A percentile compares a stretch with the other conserved stretches of the same genome.
Conservation (phyloP, 2,797 vertebrate genomes). For the Pitangus sulphuratus region DNA sequence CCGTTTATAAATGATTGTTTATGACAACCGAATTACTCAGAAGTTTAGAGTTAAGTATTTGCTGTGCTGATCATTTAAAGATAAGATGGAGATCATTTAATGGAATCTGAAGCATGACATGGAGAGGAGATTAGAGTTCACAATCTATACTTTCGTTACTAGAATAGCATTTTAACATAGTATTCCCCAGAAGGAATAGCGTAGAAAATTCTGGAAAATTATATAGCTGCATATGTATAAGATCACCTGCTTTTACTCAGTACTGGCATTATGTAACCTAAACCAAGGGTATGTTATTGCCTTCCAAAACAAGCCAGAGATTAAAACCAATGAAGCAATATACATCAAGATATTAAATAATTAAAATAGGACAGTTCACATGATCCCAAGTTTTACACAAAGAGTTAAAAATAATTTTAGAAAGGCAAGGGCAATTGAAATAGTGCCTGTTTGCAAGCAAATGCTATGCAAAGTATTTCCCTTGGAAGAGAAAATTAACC, state of each 20-base stretch:
- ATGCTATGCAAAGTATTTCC: conserved; percentile 16
- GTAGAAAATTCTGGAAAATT: neutral
- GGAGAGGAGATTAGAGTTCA: neutral
- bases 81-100: conserved; percentile 17
- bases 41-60: conserved; percentile 35
- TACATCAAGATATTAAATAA: neutral
- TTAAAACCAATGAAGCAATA: neutral
- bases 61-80: conserved; percentile 11
- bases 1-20: conserved; percentile 19
- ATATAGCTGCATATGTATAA: neutral
- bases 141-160: neutral
- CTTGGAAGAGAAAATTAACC: conserved; percentile 12
- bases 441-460: neutral
- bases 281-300: neutral
- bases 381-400: neutral
- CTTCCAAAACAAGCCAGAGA: neutral
- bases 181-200: neutral
- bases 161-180: neutral
- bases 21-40: neutral
- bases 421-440: neutral
- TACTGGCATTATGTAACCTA: neutral
- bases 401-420: neutral
- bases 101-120: neutral
- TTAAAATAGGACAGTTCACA: neutral
- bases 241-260: neutral